Percentiles rank a stretch among this genome's conserved stretches.
These are phyloP conservation scores for Caenorhabditis parvicauda DNA, from an alignment of 2,888 invertebrate genomes.

Conservation along the genomic window DNA sequence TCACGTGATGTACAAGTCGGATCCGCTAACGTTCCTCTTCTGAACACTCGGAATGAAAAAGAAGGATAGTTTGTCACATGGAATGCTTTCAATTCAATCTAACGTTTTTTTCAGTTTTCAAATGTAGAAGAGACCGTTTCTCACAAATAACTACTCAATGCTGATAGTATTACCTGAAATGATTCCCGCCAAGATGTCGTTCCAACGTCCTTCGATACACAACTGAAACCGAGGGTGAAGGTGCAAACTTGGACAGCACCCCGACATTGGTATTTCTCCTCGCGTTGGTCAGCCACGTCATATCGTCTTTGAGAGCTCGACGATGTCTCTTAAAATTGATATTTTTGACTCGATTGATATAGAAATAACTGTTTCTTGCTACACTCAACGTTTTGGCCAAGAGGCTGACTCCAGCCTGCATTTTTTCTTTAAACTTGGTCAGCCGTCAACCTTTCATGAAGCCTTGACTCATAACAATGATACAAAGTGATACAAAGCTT, in stretches of 20 bases:
- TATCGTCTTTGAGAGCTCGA: slow-evolving; percentile 59
- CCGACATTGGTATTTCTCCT: slow-evolving; percentile 39
- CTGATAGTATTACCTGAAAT: too few relatives aligned
- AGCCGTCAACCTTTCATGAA: too few relatives aligned
- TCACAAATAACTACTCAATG: too few relatives aligned
- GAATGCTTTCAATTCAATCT: background rate
- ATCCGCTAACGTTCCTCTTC: slow-evolving; percentile 61
- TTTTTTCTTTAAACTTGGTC: too few relatives aligned
- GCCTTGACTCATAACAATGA: too few relatives aligned
- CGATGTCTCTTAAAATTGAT: slow-evolving; percentile 59
- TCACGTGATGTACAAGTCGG: slow-evolving; percentile 58
- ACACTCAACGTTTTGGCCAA: too few relatives aligned
- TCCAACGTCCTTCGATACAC: slow-evolving; percentile 57
- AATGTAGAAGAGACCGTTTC: background rate
- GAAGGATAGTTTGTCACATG: too few relatives aligned
- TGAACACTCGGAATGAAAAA: too few relatives aligned
- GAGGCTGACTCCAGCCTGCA: too few relatives aligned
- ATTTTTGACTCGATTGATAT: too few relatives aligned
- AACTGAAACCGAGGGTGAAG: slow-evolving; percentile 56
- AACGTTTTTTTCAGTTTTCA: background rate
- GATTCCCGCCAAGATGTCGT: slow-evolving; percentile 49
- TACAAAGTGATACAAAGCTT: too few relatives aligned
- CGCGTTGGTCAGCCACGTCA: slow-evolving; percentile 61
- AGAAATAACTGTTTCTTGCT: too few relatives aligned
- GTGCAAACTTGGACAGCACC: slow-evolving; percentile 54